A percentile compares a stretch with the other conserved stretches of the same genome.
These are phyloP conservation scores for Porites cylindrica DNA, from an alignment of 92 coral and sea anemone genomes.

Conservation along the genomic window DNA sequence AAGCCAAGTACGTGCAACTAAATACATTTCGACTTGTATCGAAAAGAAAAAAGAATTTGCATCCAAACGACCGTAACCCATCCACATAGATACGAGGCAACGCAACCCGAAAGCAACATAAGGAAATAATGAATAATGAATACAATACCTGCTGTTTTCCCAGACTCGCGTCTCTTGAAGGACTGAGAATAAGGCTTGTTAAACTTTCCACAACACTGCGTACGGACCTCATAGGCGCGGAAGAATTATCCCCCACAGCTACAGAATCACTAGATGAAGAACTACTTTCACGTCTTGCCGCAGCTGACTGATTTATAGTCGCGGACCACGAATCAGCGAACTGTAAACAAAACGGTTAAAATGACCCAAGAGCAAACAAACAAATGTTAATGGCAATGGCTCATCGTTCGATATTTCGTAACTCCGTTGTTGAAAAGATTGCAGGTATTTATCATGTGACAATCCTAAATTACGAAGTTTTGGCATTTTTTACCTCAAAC, in stretches of 20 bases:
- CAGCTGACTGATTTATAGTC: slow-evolving; percentile 32
- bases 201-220: slow-evolving; percentile 38
- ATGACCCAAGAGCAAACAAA: neutral
- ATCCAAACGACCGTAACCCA: no score
- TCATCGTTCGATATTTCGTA: slow-evolving; percentile 11
- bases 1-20: no score
- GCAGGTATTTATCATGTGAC: slow-evolving; percentile 13
- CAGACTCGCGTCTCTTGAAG: slow-evolving; percentile 23
- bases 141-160: slow-evolving; percentile 29
- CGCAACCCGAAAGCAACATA: no score
- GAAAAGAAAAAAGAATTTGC: no score
- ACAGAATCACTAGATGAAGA: neutral
- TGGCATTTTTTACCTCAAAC: no score
- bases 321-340: slow-evolving; percentile 79
- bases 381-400: neutral
- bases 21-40: no score
- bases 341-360: slow-evolving; percentile 23
- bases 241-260: neutral
- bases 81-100: no score
- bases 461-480: neutral
- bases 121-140: neutral
- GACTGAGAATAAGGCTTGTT: slow-evolving; percentile 5
- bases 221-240: slow-evolving; percentile 3
- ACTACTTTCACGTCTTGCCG: neutral
- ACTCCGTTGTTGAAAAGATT: slow-evolving; percentile 2